These are phyloP conservation scores for Drosophila funebris DNA, from an alignment of 1,140 invertebrate genomes.

Conservation along the genomic window DNA sequence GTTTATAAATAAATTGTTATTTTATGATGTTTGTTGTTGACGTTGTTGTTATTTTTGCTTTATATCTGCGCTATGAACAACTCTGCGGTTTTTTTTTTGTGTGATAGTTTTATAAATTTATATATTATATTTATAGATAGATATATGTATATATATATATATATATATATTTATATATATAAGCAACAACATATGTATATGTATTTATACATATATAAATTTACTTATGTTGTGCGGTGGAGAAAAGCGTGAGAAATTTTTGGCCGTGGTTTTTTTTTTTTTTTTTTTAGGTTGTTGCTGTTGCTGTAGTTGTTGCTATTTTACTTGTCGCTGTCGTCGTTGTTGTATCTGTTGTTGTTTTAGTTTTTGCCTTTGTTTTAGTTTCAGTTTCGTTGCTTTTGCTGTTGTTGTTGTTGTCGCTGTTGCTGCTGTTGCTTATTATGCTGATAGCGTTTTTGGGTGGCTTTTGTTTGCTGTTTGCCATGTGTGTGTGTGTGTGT, in stretches of 20 bases:
- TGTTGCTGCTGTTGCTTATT: constrained; percentile 62
- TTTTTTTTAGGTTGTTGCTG: constrained; percentile 23
- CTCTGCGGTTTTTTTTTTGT: constrained; percentile 26
- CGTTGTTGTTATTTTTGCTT: no score
- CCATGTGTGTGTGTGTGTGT: constrained; percentile 27
- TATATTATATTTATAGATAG: neutral
- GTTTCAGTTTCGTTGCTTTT: constrained; percentile 40
- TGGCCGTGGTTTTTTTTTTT: constrained; percentile 67
- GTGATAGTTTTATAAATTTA: constrained; percentile 18
- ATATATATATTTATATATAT: neutral
- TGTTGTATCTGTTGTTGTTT: constrained; percentile 67
- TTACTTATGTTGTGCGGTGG: constrained; percentile 36
- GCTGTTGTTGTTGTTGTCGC: constrained; percentile 46
- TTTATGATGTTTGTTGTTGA: no score
- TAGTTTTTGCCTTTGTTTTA: constrained; percentile 52
- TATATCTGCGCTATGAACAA: constrained; percentile 10
- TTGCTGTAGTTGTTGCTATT: constrained; percentile 33
- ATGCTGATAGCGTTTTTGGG: constrained; percentile 72
- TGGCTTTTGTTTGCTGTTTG: constrained; percentile 45
- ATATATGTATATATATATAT: neutral
- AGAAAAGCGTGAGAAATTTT: constrained; percentile 80
- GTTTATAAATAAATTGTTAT: constrained; percentile 26
- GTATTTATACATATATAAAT: constrained; percentile 21
- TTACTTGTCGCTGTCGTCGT: constrained; percentile 50
- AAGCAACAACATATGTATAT: constrained; percentile 6